Base-by-base conservation (phyloP, 2,888 invertebrate species). In the Lysandra coridon region DNA sequence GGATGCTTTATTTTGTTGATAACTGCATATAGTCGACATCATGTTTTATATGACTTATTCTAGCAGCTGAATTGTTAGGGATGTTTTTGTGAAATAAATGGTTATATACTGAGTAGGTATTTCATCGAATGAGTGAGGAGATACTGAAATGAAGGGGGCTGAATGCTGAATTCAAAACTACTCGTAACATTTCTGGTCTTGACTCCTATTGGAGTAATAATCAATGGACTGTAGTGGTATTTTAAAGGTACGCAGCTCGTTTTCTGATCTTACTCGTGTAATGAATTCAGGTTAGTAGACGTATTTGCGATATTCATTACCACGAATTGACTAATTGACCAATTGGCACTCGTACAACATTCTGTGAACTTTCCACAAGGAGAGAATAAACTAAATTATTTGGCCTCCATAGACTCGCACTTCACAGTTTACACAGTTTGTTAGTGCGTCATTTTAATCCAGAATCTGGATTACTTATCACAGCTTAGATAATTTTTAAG, bases 331-430 rank as follows among this genome's bases (percentile, higher is more conserved):
- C 69, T 33, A 69, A 49, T 64, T 57, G 30, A 33, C 78, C 64
- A 69, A 69, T 64, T 78, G 78, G 78, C 78, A 64, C 78, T 0
- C 14, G 78, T 78, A 62, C 78, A 78, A 78, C 23, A 78, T 49
- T 12, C 30, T n/a, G 30, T 64, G 78, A 69, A 64, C 69, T 69
- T 69, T 69, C 69, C 33, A 69, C 33, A 69, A 37, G 69, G 33
- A 14, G 14, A 37, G 33, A 69, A 69, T 69, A 37, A 69, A 69
- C 33, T 37, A 69, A 69, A 69, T 69, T 2, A 37, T 33, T 33
- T 33, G 12, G 30, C 69, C 33, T 69, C 69, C 14, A 69, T 3
- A 33, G 30, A 33, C 2, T 4, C 60, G n/a, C 62, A 62, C 62
- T 69, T 69, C 5, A 64, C 30, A 33, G 10, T 69, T 69, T 33